Conservation (phyloP, 2,797 vertebrate species). For the Pteropus rufus region DNA sequence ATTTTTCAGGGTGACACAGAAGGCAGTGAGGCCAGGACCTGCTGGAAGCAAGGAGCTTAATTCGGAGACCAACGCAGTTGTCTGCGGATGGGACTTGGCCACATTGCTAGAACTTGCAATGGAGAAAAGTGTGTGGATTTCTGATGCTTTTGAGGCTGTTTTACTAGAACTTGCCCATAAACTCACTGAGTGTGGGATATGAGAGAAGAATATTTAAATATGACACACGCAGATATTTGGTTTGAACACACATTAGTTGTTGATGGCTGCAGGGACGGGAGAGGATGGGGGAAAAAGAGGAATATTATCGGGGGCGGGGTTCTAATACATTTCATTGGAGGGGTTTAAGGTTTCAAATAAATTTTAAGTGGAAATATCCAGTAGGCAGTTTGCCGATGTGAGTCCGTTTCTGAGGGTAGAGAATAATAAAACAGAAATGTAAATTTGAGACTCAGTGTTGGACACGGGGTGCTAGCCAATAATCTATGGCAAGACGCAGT, state of each 20-base stretch:
- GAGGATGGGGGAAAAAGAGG: not conserved
- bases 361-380: not conserved
- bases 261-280: not conserved
- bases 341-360: not conserved
- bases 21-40: not conserved
- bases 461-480: not conserved
- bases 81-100: too few species aligned
- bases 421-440: not conserved
- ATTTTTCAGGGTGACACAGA: not conserved
- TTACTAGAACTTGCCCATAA: not conserved
- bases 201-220: not conserved
- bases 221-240: too few species aligned
- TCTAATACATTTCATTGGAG: not conserved
- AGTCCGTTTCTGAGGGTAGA: not conserved
- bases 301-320: not conserved
- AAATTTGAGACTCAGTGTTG: not conserved
- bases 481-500: not conserved
- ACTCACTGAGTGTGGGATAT: not conserved
- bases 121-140: not conserved
- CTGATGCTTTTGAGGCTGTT: not conserved
- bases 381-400: not conserved
- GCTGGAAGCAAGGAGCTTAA: not conserved
- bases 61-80: not conserved
- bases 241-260: not conserved
- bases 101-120: not conserved